These are phyloP conservation scores for Hypselothyrea guttata DNA, from an alignment of 2,888 invertebrate genomes.

Conservation along the genomic window DNA sequence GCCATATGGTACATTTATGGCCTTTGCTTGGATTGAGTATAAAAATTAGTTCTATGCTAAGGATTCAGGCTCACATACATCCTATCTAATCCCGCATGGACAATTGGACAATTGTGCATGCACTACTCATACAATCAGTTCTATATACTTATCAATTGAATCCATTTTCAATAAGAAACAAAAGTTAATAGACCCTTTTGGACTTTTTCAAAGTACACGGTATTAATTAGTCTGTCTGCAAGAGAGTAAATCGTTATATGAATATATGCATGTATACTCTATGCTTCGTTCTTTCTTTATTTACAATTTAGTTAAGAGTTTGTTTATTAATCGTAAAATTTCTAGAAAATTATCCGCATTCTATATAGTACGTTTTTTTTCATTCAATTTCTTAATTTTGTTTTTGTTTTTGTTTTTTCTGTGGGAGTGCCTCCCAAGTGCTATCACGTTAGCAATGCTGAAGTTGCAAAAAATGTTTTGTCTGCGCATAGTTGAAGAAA, in stretches of 20 bases:
- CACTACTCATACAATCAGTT: constrained; percentile 28
- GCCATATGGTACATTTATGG: constrained; percentile 39
- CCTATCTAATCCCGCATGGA: too few species aligned
- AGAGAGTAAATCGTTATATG: too few species aligned
- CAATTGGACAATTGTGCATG: too few species aligned
- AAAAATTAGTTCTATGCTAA: constrained; percentile 50
- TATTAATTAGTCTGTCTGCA: too few species aligned
- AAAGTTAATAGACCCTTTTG: too few species aligned
- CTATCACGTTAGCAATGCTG: constrained; percentile 43
- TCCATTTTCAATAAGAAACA: too few species aligned
- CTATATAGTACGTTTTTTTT: constrained; percentile 12
- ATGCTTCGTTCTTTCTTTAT: constrained; percentile 18
- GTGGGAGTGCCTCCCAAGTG: constrained; percentile 28
- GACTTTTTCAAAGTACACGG: too few species aligned
- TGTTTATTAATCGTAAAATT: constrained; percentile 38
- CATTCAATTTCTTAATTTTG: too few species aligned
- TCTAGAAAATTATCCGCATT: constrained; percentile 49
- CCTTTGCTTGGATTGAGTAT: constrained; percentile 36
- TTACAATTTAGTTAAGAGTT: constrained; percentile 25
- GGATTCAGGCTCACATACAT: too few species aligned
- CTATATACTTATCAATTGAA: too few species aligned
- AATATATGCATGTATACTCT: constrained; percentile 12
- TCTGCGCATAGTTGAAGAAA: not conserved
- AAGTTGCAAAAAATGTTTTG: too few species aligned
- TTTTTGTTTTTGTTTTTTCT: too few species aligned